phyloP scores from a whole-genome alignment of 92 coral and sea anemone genomes.

The Bergia puertoricense region DNA sequence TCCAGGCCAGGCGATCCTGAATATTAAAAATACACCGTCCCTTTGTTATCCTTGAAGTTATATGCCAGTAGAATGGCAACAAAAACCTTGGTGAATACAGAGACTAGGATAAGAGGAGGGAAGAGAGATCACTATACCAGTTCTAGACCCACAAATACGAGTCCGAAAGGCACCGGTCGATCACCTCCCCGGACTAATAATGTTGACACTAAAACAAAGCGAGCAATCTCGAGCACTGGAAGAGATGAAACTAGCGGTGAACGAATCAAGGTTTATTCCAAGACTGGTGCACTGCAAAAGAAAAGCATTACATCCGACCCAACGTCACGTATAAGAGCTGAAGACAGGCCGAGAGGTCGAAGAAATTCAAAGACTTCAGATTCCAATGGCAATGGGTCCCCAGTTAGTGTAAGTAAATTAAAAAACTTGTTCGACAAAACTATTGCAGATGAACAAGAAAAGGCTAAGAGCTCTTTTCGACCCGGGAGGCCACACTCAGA shows the following conservation, averaged over 20 bases:
- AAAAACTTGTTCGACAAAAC: constrained; percentile 85
- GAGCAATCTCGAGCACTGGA: constrained; percentile 44
- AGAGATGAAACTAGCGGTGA: constrained; percentile 50
- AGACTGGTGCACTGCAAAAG: constrained; percentile 67
- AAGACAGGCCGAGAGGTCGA: constrained; percentile 33
- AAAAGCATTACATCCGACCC: constrained; percentile 49
- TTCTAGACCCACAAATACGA: constrained; percentile 44
- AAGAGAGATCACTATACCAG: constrained; percentile 47
- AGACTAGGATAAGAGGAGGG: constrained; percentile 59
- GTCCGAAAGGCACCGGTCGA: not conserved
- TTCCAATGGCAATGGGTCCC: constrained; percentile 39
- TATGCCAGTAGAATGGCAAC: constrained; percentile 53
- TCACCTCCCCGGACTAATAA: constrained; percentile 43
- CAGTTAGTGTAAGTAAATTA: constrained; percentile 78
- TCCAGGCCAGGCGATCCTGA: not conserved
- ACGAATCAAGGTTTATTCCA: constrained; percentile 46
- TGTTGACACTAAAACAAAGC: constrained; percentile 62
- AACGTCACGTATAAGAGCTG: constrained; percentile 39
- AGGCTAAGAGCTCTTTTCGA: constrained; percentile 51
- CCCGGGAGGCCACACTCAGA: constrained; percentile 69
- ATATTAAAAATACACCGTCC: not conserved
- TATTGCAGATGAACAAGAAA: constrained; percentile 61
- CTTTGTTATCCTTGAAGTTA: not conserved
- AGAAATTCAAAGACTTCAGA: constrained; percentile 32
- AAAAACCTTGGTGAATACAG: constrained; percentile 54